Conservation (phyloP, 2,113 vertebrate species). For the Pseudopipra pipra region DNA sequence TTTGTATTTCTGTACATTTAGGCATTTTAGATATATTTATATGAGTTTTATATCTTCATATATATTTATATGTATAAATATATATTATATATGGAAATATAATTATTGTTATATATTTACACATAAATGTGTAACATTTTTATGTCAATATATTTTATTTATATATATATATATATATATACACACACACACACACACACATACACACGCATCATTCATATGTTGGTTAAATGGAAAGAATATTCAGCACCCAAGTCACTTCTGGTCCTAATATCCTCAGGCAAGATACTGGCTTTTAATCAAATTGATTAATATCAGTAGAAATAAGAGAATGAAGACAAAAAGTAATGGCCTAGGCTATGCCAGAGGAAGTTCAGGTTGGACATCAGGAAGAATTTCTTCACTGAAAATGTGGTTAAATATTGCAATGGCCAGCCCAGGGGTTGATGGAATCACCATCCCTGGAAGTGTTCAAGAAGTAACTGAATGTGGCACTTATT, state of each 20-base stretch:
- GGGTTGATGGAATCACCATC: background rate
- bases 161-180: background rate
- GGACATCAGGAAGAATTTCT: background rate
- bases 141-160: background rate
- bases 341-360: background rate
- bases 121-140: background rate
- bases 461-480: background rate
- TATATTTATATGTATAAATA: too few species aligned
- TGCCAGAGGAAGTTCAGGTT: background rate
- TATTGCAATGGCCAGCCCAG: background rate
- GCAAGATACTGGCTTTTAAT: background rate
- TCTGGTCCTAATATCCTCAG: background rate
- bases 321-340: background rate
- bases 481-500: background rate
- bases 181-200: too few species aligned
- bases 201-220: background rate
- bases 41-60: background rate
- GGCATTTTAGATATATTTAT: background rate
- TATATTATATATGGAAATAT: background rate
- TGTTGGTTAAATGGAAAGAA: background rate
- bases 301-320: background rate
- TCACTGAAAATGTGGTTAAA: background rate
- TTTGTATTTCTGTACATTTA: background rate
- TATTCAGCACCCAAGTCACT: background rate
- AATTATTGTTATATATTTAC: background rate